Percentiles rank a stretch among this genome's conserved stretches.
Conservation (phyloP, 1,140 invertebrate species). For the Agrypnia vestita region DNA sequence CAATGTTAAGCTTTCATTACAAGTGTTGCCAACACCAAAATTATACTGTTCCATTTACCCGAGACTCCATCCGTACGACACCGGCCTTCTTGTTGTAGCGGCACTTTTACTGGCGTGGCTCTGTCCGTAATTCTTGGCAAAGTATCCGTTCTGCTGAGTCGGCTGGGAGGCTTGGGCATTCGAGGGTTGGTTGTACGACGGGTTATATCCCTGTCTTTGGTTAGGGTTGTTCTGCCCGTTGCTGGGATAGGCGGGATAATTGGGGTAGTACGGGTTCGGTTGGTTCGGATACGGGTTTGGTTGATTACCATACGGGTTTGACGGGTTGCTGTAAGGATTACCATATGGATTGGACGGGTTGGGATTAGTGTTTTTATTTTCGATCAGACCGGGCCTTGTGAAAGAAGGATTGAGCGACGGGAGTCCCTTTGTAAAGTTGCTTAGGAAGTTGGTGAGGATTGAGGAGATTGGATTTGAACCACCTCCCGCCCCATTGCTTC, state of each 20-base stretch:
- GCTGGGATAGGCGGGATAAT: neutral
- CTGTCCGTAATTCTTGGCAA: conserved; percentile 68
- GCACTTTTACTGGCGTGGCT: conserved; percentile 56
- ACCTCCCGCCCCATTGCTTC: conserved; percentile 59
- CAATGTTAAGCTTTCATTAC: neutral
- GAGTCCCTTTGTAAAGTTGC: conserved; percentile 58
- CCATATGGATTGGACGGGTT: conserved; percentile 51
- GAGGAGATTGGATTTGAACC: conserved; percentile 66
- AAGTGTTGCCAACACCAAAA: conserved; percentile 41
- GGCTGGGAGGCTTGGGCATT: conserved; percentile 35
- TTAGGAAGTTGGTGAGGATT: conserved; percentile 62
- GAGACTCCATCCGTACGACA: conserved; percentile 68
- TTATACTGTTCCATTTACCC: conserved; percentile 63
- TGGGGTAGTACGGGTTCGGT: conserved; percentile 7
- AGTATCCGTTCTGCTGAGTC: conserved; percentile 56
- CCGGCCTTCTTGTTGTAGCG: conserved; percentile 66
- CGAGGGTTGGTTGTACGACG: conserved; percentile 28
- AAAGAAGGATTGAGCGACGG: conserved; percentile 49
- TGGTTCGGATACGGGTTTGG: conserved; percentile 27
- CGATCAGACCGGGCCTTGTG: conserved; percentile 56
- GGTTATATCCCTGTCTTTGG: conserved; percentile 16
- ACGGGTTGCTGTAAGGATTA: conserved; percentile 30
- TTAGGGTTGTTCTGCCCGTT: conserved; percentile 20
- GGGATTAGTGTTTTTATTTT: conserved; percentile 55
- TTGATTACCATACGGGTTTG: conserved; percentile 29